A percentile compares a stretch with the other conserved stretches of the same genome.
phyloP scores from a whole-genome alignment of 2,113 vertebrate species.

The Bettongia penicillata region DNA sequence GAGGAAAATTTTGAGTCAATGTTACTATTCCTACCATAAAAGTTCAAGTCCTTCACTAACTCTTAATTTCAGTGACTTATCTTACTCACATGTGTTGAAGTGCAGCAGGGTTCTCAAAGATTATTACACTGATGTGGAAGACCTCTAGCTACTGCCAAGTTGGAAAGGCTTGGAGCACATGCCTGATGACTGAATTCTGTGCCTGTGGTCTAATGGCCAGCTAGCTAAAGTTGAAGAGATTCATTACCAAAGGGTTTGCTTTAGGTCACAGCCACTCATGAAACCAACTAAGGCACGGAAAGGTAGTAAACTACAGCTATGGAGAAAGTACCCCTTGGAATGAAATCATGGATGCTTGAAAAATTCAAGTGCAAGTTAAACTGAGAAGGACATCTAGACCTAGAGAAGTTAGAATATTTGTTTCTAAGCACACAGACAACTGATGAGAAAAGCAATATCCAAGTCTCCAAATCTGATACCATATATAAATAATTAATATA shows the following conservation, averaged over 20 bases:
- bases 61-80: not conserved
- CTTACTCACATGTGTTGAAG: not conserved
- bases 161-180: not conserved
- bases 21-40: not conserved
- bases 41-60: not conserved
- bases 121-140: not conserved
- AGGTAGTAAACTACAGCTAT: not conserved
- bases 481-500: not conserved
- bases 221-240: not conserved
- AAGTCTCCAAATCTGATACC: not conserved
- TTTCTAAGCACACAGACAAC: not conserved
- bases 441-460: not conserved
- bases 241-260: not conserved
- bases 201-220: not conserved
- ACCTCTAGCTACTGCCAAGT: not conserved
- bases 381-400: not conserved
- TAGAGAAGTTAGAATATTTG: not conserved
- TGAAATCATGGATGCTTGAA: not conserved
- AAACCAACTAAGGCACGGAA: not conserved
- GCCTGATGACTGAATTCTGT: not conserved
- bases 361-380: not conserved
- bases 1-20: not conserved
- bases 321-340: not conserved
- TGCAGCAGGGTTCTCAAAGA: not conserved
- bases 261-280: not conserved